Percentiles rank a stretch among this genome's conserved stretches.
Conservation (phyloP, 1,140 invertebrate species). For the Theocolax elegans region DNA sequence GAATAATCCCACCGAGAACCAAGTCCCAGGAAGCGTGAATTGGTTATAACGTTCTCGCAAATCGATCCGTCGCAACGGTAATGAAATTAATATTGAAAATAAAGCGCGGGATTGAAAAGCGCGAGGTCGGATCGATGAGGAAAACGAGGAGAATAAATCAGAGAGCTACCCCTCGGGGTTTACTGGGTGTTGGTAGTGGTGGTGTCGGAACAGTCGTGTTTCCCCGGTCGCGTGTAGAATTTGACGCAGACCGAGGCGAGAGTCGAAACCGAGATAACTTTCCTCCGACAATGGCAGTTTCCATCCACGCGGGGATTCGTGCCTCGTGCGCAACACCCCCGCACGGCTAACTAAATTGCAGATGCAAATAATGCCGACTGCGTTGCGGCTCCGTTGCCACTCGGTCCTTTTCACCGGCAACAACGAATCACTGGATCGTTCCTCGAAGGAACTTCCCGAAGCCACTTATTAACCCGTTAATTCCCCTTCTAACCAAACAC, state of each 20-base stretch:
- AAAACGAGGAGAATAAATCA: slow-evolving; percentile 30
- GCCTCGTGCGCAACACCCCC: slow-evolving; percentile 29
- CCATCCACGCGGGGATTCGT: slow-evolving; percentile 47
- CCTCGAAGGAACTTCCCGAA: slow-evolving; percentile 49
- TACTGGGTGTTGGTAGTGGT: no score
- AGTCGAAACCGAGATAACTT: slow-evolving; percentile 43
- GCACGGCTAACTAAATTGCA: slow-evolving; percentile 58
- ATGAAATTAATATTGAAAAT: slow-evolving; percentile 30
- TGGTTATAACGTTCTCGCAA: neutral
- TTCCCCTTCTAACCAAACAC: slow-evolving; percentile 39
- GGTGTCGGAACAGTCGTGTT: slow-evolving; percentile 39
- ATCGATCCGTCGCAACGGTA: slow-evolving; percentile 12
- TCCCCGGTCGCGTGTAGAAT: neutral
- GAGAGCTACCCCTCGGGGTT: neutral
- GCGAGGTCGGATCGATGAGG: slow-evolving; percentile 5
- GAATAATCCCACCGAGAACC: neutral
- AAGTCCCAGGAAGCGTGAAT: no score
- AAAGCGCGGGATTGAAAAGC: neutral
- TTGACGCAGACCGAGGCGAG: slow-evolving; percentile 33
- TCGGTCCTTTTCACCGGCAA: neutral
- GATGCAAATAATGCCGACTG: slow-evolving; percentile 59
- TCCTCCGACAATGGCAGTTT: slow-evolving; percentile 56
- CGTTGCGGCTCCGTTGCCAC: slow-evolving; percentile 22
- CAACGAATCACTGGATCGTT: slow-evolving; percentile 56
- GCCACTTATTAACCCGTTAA: slow-evolving; percentile 56